Evolutionary conservation across 2,797 vertebrate species (phyloP).

Genomic region (Falco columbarius): DNA sequence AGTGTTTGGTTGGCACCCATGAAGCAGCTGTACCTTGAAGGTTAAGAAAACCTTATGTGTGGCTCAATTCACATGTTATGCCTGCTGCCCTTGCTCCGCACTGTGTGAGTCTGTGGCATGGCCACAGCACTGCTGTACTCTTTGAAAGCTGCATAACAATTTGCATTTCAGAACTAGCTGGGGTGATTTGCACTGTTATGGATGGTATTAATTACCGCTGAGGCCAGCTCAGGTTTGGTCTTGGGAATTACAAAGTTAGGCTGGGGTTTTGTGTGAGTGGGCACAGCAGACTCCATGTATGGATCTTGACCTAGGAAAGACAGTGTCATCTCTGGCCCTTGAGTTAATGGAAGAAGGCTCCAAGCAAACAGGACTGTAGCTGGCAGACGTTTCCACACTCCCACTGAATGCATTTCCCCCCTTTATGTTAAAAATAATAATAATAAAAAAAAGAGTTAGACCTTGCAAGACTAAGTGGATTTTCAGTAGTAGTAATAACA

Average conservation of each 20-base stretch:
- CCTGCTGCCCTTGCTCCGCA: fast-evolving
- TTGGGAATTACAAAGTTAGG: not conserved
- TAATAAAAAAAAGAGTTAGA: not conserved
- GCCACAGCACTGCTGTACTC: not conserved
- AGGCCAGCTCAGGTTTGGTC: not conserved
- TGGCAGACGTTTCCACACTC: not conserved
- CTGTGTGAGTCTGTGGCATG: not conserved
- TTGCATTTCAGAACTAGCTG: not conserved
- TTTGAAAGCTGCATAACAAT: not conserved
- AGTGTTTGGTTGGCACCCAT: not conserved
- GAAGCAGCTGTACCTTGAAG: not conserved
- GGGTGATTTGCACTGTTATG: not conserved
- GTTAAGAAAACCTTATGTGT: not conserved
- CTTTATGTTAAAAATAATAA: not conserved
- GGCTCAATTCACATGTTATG: not conserved
- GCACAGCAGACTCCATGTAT: not conserved
- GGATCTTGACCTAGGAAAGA: not conserved
- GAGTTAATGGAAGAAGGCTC: not conserved
- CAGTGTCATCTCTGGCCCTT: not conserved
- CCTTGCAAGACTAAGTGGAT: not conserved
- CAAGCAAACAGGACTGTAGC: not conserved
- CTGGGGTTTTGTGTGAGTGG: not conserved
- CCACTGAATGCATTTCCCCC: not conserved
- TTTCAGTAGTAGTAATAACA: not conserved
- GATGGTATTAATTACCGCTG: not conserved